Conservation (phyloP, 2,888 invertebrate genomes). For the Leistus spinibarbis region DNA sequence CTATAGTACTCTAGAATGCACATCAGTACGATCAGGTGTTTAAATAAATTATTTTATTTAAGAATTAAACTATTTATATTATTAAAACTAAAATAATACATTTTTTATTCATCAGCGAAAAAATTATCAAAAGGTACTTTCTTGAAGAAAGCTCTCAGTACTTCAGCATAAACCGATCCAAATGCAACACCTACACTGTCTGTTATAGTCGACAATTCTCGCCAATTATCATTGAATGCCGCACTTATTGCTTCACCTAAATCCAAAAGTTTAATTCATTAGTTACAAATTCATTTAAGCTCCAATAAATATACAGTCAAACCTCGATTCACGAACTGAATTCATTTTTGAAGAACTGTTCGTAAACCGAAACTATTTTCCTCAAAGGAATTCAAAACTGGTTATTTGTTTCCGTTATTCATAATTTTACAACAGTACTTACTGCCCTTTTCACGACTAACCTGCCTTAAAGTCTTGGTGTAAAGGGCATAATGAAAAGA, state of each 20-base stretch:
- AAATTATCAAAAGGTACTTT: constrained; percentile 20
- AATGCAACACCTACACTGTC: background rate
- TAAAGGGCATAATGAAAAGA: background rate
- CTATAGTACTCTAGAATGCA: too few species aligned
- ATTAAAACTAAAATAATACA: background rate
- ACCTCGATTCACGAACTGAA: background rate
- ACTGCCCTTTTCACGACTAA: too few species aligned
- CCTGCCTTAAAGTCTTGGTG: too few species aligned
- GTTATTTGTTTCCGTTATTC: too few species aligned
- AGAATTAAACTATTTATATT: background rate
- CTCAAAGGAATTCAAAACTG: too few species aligned
- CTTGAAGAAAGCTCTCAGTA: constrained; percentile 18
- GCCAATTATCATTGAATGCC: constrained; percentile 26
- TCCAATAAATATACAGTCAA: background rate
- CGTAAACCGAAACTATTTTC: too few species aligned
- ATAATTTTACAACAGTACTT: too few species aligned
- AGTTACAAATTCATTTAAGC: too few species aligned
- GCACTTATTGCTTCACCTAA: constrained; percentile 9
- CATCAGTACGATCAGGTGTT: too few species aligned
- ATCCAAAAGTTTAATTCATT: background rate
- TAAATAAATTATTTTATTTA: too few species aligned
- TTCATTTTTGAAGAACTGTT: too few species aligned
- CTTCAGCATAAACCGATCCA: background rate
- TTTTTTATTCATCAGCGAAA: constrained; percentile 7
- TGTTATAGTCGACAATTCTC: background rate